Evolutionary conservation across 2,113 vertebrate genomes (phyloP).

Genomic region (Azemiops feae): DNA sequence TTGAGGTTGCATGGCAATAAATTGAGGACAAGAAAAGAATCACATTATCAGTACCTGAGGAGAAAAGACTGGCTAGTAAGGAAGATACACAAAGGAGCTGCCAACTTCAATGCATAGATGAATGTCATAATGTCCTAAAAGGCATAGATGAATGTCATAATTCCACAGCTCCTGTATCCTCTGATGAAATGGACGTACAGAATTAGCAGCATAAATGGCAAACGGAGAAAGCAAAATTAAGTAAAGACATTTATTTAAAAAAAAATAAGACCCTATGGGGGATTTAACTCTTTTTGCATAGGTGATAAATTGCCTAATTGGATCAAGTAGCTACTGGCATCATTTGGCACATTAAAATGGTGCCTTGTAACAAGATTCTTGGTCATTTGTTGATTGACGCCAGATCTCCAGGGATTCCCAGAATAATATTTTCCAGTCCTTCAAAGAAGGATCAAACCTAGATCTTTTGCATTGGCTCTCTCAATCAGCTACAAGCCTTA

Average conservation of each 20-base stretch:
- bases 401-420: not conserved
- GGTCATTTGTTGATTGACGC: not conserved
- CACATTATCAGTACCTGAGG: not conserved
- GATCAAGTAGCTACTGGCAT: not conserved
- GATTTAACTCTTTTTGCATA: not conserved
- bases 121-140: not conserved
- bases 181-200: not conserved
- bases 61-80: not conserved
- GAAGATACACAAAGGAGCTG: not conserved
- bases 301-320: not conserved
- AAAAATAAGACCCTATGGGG: not conserved
- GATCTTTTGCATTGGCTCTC: not conserved
- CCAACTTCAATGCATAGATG: not conserved
- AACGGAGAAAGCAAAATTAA: not conserved
- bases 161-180: not conserved
- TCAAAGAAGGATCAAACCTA: not conserved
- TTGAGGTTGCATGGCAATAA: not conserved
- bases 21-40: slow-evolving; percentile 6
- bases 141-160: not conserved
- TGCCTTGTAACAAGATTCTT: not conserved
- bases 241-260: not conserved
- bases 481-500: not conserved
- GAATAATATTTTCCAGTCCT: not conserved
- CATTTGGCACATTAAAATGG: not conserved
- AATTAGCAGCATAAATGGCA: not conserved